Evolutionary conservation across 2,113 vertebrate genomes (phyloP), one percentile per base, ranked within the genome.

Genomic region (Rostratula benghalensis): DNA sequence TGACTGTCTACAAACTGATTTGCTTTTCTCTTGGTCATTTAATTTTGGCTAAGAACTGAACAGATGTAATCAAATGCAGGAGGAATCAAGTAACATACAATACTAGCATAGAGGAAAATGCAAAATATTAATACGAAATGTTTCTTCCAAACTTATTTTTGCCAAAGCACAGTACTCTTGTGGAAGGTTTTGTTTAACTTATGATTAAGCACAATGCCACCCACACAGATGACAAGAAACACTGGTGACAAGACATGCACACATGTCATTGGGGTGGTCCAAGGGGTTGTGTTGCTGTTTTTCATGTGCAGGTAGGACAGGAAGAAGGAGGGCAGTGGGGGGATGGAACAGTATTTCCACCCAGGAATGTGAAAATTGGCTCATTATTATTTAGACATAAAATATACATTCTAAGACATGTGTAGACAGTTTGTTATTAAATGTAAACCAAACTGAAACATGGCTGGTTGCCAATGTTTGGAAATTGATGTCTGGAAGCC

Each of bases 61-160:
- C 31, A 57, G 48, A 28, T 73, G 7, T 31, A 20, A 54, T 54
- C 22, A 83, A 69, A 61, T 70, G 13, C 15, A 65, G 1, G 0
- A 81, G 27, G 10, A 85, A 77, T 83, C 46, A 57, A 79, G 41
- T 68, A 78, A 68, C 4, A 28, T 21, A 17, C 13, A 39, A n/a
- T 28, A 5, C 9, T 57, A 33, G 6, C 19, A 33, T 18, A 74
- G 10, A 67, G 15, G 25, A 83, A 85, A 89, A 87, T 25, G 25
- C 1, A 10, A 79, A 91, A 83, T 27, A 4, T 22, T 75, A 41
- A 45, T 27, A 28, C 0, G 0, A 79, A 88, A 46, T 57, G 0
- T 60, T 86, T 87, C 14, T 63, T 87, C 27, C 33, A 74, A 65
- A 67, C 11, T 63, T 35, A 6, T 67, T 78, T 79, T 83, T 91